Conservation (phyloP, 2,888 invertebrate genomes). For the Ophion slaviceki region DNA sequence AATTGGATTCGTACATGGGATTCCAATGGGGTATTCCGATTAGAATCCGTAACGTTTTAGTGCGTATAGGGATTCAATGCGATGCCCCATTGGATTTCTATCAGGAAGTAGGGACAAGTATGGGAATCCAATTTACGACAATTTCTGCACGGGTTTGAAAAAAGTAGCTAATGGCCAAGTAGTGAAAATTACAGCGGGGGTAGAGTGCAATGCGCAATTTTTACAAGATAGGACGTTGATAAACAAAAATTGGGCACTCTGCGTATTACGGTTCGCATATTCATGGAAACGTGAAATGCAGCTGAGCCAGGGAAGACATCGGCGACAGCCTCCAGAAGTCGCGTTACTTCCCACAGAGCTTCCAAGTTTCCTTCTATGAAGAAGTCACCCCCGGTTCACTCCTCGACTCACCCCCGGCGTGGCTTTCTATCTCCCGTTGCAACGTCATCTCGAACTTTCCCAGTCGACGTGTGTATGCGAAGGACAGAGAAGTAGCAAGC, state of each 20-base stretch:
- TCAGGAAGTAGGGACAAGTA: no score
- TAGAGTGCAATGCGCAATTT: background rate
- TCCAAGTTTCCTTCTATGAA: slow-evolving; percentile 57
- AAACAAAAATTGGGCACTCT: slow-evolving; percentile 10
- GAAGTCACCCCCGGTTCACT: slow-evolving; percentile 58
- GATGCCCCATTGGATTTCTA: no score
- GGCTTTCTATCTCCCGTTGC: slow-evolving; percentile 26
- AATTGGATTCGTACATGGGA: no score
- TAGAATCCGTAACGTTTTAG: no score
- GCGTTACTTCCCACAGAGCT: slow-evolving; percentile 41
- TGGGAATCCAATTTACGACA: no score
- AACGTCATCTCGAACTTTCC: slow-evolving; percentile 49
- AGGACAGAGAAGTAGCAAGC: slow-evolving; percentile 26
- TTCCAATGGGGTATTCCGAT: no score
- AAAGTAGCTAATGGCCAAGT: no score
- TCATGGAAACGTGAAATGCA: background rate
- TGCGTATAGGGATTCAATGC: no score
- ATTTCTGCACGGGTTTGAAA: background rate
- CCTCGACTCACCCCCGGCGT: slow-evolving; percentile 20
- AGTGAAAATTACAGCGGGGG: background rate
- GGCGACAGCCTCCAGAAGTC: slow-evolving; percentile 46
- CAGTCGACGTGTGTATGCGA: background rate
- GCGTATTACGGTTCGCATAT: background rate
- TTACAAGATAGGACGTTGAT: background rate
- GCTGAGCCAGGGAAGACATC: background rate